A percentile compares a stretch with the other conserved stretches of the same genome.
Evolutionary conservation across 92 coral and sea anemone species (phyloP).

Genomic region (Bergia sp.): DNA sequence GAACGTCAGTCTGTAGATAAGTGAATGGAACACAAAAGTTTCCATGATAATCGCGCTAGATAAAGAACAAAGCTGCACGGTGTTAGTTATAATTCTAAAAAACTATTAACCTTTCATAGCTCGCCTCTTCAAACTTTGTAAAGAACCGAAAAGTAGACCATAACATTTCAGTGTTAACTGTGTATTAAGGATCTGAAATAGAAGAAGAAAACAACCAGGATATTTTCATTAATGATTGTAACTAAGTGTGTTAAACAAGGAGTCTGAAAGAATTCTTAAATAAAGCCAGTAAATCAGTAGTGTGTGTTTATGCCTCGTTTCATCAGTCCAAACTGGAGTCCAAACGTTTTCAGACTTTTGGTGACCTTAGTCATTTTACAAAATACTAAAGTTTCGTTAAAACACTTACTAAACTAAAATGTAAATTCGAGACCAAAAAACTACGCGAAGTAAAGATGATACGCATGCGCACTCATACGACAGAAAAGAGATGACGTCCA

Average conservation of each 20-base stretch:
- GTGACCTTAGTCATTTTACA: background rate
- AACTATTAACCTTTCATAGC: background rate
- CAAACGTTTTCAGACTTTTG: background rate
- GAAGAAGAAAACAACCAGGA: background rate
- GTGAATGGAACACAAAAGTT: background rate
- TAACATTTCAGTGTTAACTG: too few species aligned
- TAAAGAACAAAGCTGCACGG: background rate
- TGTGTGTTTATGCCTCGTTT: background rate
- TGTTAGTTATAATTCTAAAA: background rate
- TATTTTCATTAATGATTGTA: background rate
- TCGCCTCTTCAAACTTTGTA: background rate
- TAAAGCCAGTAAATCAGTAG: background rate
- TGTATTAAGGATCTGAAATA: background rate
- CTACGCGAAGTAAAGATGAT: too few species aligned
- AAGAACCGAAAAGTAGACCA: background rate
- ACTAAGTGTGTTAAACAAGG: background rate
- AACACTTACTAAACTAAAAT: too few species aligned
- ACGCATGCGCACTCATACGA: too few species aligned
- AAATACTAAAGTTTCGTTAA: too few species aligned
- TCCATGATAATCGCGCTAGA: background rate
- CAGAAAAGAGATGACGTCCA: too few species aligned
- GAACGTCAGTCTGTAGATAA: slow-evolving; percentile 12
- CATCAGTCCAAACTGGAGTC: background rate
- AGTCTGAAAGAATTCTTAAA: too few species aligned
- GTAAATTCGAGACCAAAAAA: background rate